Percentiles rank a stretch among this genome's conserved stretches.
Conservation (phyloP, 1,140 invertebrate genomes). For the Lasioglossum baleicum region DNA sequence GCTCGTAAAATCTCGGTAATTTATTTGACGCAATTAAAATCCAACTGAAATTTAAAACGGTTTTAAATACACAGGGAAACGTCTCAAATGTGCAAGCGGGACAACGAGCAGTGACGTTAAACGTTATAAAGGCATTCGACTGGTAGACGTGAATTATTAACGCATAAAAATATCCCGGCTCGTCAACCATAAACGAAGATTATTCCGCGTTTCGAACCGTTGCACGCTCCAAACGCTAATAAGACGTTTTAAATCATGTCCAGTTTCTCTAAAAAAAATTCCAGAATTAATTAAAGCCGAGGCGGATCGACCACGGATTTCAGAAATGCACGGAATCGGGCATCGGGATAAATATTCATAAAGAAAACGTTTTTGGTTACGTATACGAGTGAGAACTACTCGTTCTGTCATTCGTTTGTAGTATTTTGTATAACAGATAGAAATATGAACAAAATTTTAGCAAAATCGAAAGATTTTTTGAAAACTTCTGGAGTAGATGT, state of each 20-base stretch:
- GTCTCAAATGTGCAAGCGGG: neutral
- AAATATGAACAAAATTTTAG: no score
- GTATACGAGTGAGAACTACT: no score
- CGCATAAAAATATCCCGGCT: conserved; percentile 28
- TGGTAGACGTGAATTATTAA: conserved; percentile 5
- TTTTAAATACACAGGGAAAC: conserved; percentile 1
- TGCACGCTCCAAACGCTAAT: neutral
- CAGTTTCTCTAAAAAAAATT: neutral
- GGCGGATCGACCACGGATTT: neutral
- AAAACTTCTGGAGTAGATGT: no score
- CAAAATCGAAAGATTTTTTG: no score
- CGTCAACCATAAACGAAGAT: conserved; percentile 31
- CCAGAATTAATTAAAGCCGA: conserved; percentile 4
- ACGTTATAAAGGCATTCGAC: conserved; percentile 19
- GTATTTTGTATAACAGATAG: no score
- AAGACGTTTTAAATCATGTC: conserved; percentile 16
- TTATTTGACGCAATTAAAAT: conserved; percentile 28
- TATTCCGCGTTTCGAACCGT: neutral
- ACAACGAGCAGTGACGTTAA: neutral
- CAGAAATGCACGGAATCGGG: neutral
- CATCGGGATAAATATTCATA: conserved; percentile 9
- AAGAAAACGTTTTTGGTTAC: neutral
- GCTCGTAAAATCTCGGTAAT: conserved; percentile 14
- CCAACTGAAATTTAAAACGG: conserved; percentile 16
- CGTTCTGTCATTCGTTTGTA: no score